phyloP scores from a whole-genome alignment of 2,888 invertebrate genomes.

The Tipula unca region DNA sequence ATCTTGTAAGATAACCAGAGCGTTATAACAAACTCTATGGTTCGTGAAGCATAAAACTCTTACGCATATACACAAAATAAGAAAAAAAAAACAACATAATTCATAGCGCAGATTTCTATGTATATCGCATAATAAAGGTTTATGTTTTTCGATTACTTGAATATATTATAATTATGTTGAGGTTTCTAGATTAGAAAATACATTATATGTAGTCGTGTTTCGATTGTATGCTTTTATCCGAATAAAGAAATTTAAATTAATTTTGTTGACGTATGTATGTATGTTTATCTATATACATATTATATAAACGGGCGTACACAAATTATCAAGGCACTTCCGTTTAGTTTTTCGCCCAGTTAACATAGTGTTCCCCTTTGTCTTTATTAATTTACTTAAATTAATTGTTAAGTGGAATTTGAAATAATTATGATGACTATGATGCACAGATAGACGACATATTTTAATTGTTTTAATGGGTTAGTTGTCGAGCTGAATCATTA shows the following conservation, averaged over 20 bases:
- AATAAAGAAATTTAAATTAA: not conserved
- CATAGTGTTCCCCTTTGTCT: not conserved
- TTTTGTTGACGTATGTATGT: not conserved
- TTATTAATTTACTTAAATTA: not conserved
- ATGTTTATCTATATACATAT: not conserved
- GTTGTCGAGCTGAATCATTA: not conserved
- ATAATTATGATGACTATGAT: not conserved
- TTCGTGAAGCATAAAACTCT: not conserved
- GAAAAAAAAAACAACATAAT: not conserved
- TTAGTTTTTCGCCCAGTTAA: not conserved
- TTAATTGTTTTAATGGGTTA: not conserved
- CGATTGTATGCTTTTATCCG: not conserved
- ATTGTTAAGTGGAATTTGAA: not conserved
- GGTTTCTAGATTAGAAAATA: not conserved
- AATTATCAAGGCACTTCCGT: not conserved
- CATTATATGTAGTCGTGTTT: not conserved
- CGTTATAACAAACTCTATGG: constrained; percentile 17
- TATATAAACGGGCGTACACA: not conserved
- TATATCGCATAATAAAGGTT: not conserved
- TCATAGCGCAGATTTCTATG: not conserved
- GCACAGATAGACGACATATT: not conserved
- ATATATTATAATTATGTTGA: not conserved
- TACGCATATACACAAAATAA: constrained; percentile 1
- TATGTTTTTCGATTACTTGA: not conserved
- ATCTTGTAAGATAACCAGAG: constrained; percentile 15